Evolutionary conservation across 2,888 invertebrate species (phyloP).

Genomic region (Drosophila anomelani): DNA sequence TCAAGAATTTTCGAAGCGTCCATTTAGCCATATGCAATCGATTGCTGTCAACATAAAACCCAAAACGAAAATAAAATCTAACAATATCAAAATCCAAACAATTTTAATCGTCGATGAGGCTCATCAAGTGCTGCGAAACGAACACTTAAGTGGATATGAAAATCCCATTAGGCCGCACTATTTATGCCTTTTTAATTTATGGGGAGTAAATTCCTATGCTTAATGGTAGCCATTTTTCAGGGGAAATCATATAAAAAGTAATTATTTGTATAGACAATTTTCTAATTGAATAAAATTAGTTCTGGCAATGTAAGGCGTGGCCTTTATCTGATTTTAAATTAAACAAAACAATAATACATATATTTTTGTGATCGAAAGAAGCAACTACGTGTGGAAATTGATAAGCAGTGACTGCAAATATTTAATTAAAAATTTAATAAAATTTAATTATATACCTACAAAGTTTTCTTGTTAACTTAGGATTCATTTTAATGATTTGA

Average conservation of each 20-base stretch:
- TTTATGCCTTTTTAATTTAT: slow-evolving; percentile 38
- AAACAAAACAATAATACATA: not conserved
- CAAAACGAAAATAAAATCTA: slow-evolving; percentile 38
- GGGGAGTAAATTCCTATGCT: slow-evolving; percentile 27
- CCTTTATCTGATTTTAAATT: not conserved
- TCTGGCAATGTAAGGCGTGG: not conserved
- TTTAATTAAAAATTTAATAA: not conserved
- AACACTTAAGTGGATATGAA: slow-evolving; percentile 36
- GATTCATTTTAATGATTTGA: not conserved
- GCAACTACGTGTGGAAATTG: too few species aligned
- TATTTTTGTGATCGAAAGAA: not conserved
- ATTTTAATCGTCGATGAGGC: slow-evolving; percentile 25
- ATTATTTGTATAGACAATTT: not conserved
- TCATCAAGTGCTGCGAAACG: slow-evolving; percentile 35
- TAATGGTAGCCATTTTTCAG: slow-evolving; percentile 8
- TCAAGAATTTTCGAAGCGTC: slow-evolving; percentile 53
- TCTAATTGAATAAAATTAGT: not conserved
- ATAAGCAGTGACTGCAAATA: too few species aligned
- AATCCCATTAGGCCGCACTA: slow-evolving; percentile 17
- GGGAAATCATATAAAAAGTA: slow-evolving; percentile 1
- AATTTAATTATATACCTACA: not conserved
- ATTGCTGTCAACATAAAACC: slow-evolving; percentile 66
- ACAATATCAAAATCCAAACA: slow-evolving; percentile 52
- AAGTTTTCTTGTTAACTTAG: not conserved
- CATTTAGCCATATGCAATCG: slow-evolving; percentile 60